phyloP scores from a whole-genome alignment of 2,888 invertebrate genomes.

The Drosophila stalkeri region DNA sequence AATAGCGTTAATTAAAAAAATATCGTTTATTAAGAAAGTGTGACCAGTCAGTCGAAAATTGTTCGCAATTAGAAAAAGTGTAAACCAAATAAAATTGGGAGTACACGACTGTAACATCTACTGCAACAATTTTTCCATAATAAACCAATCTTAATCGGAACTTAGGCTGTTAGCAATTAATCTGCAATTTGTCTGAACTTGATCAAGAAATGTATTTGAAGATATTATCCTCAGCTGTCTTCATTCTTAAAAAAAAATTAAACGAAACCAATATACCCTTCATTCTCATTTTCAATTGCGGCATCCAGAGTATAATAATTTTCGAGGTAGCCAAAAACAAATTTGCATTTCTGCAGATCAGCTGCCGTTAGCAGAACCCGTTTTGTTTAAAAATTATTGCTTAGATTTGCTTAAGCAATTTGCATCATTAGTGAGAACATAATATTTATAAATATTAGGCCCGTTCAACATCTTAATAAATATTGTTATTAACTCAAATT shows the following conservation, averaged over 20 bases:
- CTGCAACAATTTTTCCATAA: not conserved
- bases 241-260: not conserved
- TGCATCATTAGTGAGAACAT: constrained; percentile 49
- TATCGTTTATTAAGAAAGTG: not conserved
- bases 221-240: not conserved
- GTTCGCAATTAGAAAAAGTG: not conserved
- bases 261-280: not conserved
- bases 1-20: not conserved
- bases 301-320: not conserved
- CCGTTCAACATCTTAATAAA: constrained; percentile 37
- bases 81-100: not conserved
- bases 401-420: constrained; percentile 47
- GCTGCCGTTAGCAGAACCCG: constrained; percentile 27
- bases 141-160: not conserved
- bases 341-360: constrained; percentile 32
- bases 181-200: not conserved
- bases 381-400: constrained; percentile 32
- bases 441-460: constrained; percentile 41
- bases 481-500: constrained; percentile 20
- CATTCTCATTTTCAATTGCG: not conserved
- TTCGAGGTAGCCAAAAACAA: constrained; percentile 34
- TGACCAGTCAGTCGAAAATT: not conserved
- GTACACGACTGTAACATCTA: not conserved
- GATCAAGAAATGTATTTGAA: not conserved
- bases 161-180: not conserved